Conservation (phyloP, 2,113 vertebrate genomes). For the Oostethus manadensis region DNA sequence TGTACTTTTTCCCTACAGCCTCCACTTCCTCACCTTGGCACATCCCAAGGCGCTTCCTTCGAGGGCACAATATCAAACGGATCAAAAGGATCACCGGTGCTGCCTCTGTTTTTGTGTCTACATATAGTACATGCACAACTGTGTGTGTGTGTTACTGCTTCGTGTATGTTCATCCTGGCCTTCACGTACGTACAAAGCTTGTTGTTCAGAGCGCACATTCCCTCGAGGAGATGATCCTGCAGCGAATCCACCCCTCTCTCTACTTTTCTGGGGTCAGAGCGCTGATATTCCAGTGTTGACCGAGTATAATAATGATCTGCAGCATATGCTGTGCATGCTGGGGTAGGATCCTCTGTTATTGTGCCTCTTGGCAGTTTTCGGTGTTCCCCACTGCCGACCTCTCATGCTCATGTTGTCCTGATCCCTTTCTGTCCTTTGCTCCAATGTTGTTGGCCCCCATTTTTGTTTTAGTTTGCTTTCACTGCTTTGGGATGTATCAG, state of each 20-base stretch:
- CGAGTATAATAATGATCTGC: not conserved
- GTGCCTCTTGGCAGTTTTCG: conserved; percentile 3
- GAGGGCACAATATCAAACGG: conserved; percentile 28
- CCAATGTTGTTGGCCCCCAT: not conserved
- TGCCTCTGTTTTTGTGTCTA: conserved; percentile 8
- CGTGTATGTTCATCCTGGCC: not conserved
- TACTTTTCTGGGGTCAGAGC: not conserved
- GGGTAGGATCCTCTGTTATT: conserved; percentile 1
- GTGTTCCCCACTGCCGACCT: not conserved
- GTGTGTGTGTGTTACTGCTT: not conserved
- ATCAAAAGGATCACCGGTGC: conserved; percentile 23
- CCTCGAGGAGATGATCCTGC: not conserved
- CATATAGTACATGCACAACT: not conserved
- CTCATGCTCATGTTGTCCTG: not conserved
- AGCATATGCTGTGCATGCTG: conserved; percentile 1
- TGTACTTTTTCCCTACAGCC: conserved; percentile 4
- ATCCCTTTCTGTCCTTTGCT: conserved; percentile 4
- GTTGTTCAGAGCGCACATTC: not conserved
- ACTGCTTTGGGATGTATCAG: not conserved
- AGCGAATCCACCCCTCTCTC: conserved; percentile 2
- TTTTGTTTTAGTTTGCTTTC: not conserved
- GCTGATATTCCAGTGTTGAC: not conserved
- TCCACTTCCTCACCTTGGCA: conserved; percentile 11
- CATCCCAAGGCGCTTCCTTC: conserved; percentile 30
- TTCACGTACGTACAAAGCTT: not conserved